Conservation (phyloP, 1,140 invertebrate species). For the Mycetomoellerius zeteki region DNA sequence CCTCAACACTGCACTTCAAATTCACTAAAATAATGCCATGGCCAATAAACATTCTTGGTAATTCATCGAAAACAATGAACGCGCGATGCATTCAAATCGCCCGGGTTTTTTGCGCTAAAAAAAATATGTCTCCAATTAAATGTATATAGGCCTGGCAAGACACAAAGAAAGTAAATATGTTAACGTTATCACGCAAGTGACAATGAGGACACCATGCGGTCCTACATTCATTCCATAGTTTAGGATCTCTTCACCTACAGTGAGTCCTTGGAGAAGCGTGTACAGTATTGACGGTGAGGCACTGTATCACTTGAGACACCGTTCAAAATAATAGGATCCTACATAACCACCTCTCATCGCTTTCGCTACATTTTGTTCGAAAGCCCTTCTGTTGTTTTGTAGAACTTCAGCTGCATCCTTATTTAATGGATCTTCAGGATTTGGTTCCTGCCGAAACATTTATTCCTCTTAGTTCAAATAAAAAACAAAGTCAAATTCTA, state of each 20-base stretch:
- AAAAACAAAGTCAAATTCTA: too few species aligned
- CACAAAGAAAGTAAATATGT: constrained; percentile 82
- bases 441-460: constrained; percentile 94
- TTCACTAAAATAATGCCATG: constrained; percentile 61
- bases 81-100: constrained; percentile 20
- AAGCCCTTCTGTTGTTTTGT: constrained; percentile 96
- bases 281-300: constrained; percentile 68
- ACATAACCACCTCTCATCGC: constrained; percentile 98
- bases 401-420: constrained; percentile 99
- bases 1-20: constrained; percentile 47
- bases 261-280: constrained; percentile 74
- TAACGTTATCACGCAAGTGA: constrained; percentile 78
- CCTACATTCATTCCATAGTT: constrained; percentile 75
- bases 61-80: constrained; percentile 28
- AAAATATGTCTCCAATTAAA: constrained; percentile 81
- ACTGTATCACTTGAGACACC: constrained; percentile 96
- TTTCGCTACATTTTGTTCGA: constrained; percentile 98
- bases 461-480: constrained; percentile 9
- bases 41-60: constrained; percentile 50
- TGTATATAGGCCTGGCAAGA: constrained; percentile 83
- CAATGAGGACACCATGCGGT: constrained; percentile 65
- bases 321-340: constrained; percentile 97
- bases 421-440: constrained; percentile 99
- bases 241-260: constrained; percentile 71
- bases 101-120: constrained; percentile 69